Percentiles rank a stretch among this genome's conserved stretches.
These are phyloP conservation scores for Philypnodon macrostomus DNA, from an alignment of 2,797 vertebrate species.

Conservation along the genomic window DNA sequence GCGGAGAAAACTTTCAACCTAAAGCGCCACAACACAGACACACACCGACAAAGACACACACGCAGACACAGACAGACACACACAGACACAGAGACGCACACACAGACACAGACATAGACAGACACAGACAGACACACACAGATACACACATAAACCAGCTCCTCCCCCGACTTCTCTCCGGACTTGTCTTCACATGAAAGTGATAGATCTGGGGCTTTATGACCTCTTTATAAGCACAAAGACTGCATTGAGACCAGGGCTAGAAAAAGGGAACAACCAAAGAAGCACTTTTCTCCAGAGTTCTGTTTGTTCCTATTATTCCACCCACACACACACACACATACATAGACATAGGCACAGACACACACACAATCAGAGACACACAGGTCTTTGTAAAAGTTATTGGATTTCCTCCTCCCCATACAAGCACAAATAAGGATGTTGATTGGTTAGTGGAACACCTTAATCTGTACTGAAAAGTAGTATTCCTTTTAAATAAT, in stretches of 20 bases:
- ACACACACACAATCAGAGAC: constrained; percentile 1
- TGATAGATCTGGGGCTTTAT: constrained; percentile 72
- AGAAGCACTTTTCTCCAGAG: constrained; percentile 42
- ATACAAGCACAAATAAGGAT: constrained; percentile 35
- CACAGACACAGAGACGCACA: too few species aligned
- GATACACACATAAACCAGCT: constrained; percentile 8
- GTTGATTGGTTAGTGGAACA: constrained; percentile 40
- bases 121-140: too few species aligned
- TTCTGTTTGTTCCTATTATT: constrained; percentile 37
- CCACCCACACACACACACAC: constrained; percentile 2
- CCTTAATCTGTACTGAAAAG: too few species aligned
- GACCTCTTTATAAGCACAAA: constrained; percentile 71
- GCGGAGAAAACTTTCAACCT: constrained; percentile 52
- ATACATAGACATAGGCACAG: too few species aligned
- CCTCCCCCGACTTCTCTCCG: constrained; percentile 15
- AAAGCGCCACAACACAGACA: constrained; percentile 32
- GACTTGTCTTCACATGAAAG: constrained; percentile 65
- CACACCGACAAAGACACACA: too few species aligned
- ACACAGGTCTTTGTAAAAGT: constrained; percentile 10
- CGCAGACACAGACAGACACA: too few species aligned
- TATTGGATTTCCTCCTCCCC: constrained; percentile 13
- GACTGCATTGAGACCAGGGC: constrained; percentile 63
- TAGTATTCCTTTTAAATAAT: too few species aligned
- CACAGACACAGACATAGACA: too few species aligned
- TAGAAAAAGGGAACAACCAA: constrained; percentile 41